Evolutionary conservation across 1,140 invertebrate species (phyloP).

Genomic region (Pseudomyrmex sp.): DNA sequence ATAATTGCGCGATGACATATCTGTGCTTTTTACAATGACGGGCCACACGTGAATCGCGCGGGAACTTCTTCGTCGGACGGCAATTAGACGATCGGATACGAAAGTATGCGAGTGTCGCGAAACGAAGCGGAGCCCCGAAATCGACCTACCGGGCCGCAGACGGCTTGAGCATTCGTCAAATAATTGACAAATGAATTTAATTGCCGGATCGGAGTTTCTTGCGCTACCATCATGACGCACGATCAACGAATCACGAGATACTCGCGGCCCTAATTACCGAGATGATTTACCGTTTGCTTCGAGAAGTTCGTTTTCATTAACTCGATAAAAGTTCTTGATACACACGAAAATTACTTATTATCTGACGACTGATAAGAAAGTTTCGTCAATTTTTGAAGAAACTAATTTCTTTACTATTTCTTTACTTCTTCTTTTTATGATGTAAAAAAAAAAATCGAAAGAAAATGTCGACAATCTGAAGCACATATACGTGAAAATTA

Average conservation of each 20-base stretch:
- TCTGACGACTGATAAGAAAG: neutral
- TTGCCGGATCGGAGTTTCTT: constrained; percentile 69
- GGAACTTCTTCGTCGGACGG: constrained; percentile 38
- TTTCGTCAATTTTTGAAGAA: neutral
- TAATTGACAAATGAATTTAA: constrained; percentile 80
- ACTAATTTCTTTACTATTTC: neutral
- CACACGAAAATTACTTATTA: neutral
- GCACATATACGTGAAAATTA: neutral
- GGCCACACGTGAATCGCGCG: constrained; percentile 57
- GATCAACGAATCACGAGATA: constrained; percentile 59
- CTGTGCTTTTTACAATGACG: constrained; percentile 54
- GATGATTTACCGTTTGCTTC: constrained; percentile 62
- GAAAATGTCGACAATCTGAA: neutral
- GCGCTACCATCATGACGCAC: constrained; percentile 18
- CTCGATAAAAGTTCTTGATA: neutral
- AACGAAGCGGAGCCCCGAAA: constrained; percentile 66
- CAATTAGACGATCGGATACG: constrained; percentile 70
- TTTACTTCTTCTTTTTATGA: neutral
- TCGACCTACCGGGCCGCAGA: constrained; percentile 47
- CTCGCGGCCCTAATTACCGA: constrained; percentile 62
- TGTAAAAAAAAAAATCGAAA: neutral
- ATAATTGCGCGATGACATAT: constrained; percentile 70
- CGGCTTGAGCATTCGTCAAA: constrained; percentile 73
- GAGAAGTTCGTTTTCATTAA: neutral
- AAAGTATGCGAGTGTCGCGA: constrained; percentile 77